Percentiles rank a stretch among this genome's conserved stretches.
phyloP scores from a whole-genome alignment of 2,888 invertebrate species.

The Leptogaster cylindrica region DNA sequence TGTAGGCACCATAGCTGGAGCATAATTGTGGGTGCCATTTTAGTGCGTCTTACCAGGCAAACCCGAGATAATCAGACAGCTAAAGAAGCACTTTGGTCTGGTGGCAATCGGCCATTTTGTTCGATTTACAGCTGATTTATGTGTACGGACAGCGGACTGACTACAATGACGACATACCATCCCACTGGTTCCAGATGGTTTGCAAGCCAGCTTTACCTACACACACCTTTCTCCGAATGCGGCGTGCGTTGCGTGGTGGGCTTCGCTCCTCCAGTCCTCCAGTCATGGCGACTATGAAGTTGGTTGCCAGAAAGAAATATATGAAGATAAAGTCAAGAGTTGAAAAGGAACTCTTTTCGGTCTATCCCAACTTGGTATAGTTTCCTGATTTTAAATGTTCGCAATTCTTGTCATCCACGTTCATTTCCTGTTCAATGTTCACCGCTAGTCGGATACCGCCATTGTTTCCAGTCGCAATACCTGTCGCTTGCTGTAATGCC shows the following conservation, averaged over 20 bases:
- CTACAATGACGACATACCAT: constrained; percentile 24
- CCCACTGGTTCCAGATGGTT: constrained; percentile 40
- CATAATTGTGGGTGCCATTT: constrained; percentile 21
- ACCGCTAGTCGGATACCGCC: background rate
- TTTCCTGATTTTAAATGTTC: no score
- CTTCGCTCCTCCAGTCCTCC: no score
- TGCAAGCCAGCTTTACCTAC: constrained; percentile 21
- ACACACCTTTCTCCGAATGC: constrained; percentile 27
- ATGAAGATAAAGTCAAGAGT: background rate
- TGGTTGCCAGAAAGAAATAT: no score
- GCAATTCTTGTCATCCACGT: background rate
- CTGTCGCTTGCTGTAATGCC: background rate
- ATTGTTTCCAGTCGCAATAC: background rate
- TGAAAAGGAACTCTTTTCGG: background rate
- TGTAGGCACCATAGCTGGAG: constrained; percentile 23
- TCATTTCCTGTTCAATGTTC: background rate
- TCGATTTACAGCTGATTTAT: constrained; percentile 45
- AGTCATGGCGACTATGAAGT: constrained; percentile 3
- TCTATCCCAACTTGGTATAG: no score
- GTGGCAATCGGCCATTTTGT: constrained; percentile 47
- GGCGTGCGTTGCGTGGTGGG: constrained; percentile 28
- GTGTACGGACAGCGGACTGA: constrained; percentile 33
- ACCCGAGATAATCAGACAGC: constrained; percentile 25
- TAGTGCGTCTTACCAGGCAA: constrained; percentile 33
- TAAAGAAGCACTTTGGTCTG: constrained; percentile 12